Base-by-base conservation (phyloP, 2,888 invertebrate species). In the Apoderus coryli region DNA sequence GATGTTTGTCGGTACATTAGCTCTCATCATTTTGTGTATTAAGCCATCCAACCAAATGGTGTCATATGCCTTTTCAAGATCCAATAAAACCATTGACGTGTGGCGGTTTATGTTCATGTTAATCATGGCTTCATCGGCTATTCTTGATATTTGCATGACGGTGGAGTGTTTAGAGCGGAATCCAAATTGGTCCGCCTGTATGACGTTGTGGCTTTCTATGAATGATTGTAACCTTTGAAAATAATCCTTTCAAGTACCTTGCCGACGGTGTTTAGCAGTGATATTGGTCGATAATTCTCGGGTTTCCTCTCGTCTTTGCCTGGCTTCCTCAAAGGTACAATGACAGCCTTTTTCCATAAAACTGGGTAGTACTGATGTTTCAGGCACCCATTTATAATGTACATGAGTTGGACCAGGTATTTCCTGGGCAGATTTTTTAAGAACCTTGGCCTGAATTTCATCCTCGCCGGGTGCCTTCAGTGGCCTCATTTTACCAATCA, bases 1-100 rank as follows among this genome's bases (percentile, higher is more conserved):
- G 6, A 19, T 19, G 6, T 19, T 19, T 7, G 19, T 19, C 6
- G 6, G 7, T 19, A 19, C n/a, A 19, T 19, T 19, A 7, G n/a
- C 7, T 6, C n/a, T n/a, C 6, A 7, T n/a, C 19, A 19, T 19
- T n/a, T 19, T 19, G 19, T 6, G 6, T 19, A 19, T 19, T 19
- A 19, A 19, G 19, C 7, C 19, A 7, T 19, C n/a, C 19, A 7
- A n/a, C 19, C 19, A 19, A 6, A 19, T n/a, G 19, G 19, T 19
- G n/a, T 19, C 19, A 19, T 19, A 19, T 19, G 19, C 19, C 19
- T 19, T 19, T 19, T 19, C 7, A n/a, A n/a, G 7, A n/a, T 19
- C 19, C 19, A 19, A 19, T 6, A n/a, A 6, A 6, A 19, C 19
- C 19, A 19, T n/a, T n/a, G n/a, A 19, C n/a, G 19, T 19, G 6